Evolutionary conservation across 1,140 invertebrate genomes (phyloP), one percentile per base, ranked within the genome.

Genomic region (Seison nebaliae): DNA sequence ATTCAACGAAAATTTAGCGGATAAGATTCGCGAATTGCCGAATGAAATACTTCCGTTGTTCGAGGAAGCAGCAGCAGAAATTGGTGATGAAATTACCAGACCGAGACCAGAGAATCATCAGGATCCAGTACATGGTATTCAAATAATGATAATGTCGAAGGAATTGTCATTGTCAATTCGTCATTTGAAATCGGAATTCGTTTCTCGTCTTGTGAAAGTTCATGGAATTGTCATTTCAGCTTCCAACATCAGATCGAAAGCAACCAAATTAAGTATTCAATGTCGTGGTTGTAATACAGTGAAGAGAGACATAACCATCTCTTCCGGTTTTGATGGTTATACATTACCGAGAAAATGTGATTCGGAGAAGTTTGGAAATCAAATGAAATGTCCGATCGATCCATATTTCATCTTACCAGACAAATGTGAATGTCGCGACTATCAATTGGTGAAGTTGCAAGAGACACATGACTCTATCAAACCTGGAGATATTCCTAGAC

Each of bases 331-430:
- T 6, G 88, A 98, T 51, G 88, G 88, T 3, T 93, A 86, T 62
- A 66, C 74, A n/a, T 63, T 99, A 50, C 91, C 91, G 1, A 68
- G 88, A 36, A 84, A 77, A 61, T 98, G 88, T 55, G 39, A 31
- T 45, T 23, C 26, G 7, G 39, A 42, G 20, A 16, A 28, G 21
- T 19, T 15, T 22, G 56, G 55, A 1, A 31, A 49, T 43, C 49
- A n/a, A n/a, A n/a, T 53, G 1, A 79, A 80, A 48, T 98, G 91
- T 57, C 86, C 88, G 2, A 51, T 96, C 16, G 91, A 98, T 64
- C 91, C 91, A 4, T 98, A 79, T 53, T 88, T 86, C 51, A 91
- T 98, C 43, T 72, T 72, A 21, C 84, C 88, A 17, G 91, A 98
- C 51, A 91, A 88, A 57, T 94, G 86, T 52, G 67, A 72, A 45